A percentile compares a stretch with the other conserved stretches of the same genome.
Evolutionary conservation across 2,888 invertebrate species (phyloP).

Genomic region (Aspidapion aeneum): DNA sequence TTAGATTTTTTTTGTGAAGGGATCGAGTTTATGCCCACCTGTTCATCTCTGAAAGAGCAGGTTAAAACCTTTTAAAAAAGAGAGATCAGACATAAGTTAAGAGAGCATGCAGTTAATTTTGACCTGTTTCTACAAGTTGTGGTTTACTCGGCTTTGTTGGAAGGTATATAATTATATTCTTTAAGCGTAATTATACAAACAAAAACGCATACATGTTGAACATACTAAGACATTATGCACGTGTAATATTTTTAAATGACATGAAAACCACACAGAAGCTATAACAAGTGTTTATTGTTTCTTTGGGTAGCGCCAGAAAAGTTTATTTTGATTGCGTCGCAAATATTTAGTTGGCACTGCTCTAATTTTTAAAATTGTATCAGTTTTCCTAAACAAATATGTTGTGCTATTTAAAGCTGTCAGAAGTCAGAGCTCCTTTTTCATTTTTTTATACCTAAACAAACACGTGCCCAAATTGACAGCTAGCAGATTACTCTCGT

Average conservation of each 20-base stretch:
- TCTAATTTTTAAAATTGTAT: neutral
- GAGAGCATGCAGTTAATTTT: neutral
- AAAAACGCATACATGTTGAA: neutral
- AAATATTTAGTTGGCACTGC: neutral
- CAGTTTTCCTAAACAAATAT: neutral
- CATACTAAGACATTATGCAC: neutral
- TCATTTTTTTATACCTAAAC: neutral
- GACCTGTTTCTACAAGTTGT: neutral
- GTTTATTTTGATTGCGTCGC: neutral
- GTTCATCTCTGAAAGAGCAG: neutral
- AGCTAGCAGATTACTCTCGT: neutral
- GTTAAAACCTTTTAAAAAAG: neutral
- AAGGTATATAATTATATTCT: neutral
- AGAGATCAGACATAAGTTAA: neutral
- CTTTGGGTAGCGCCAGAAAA: neutral
- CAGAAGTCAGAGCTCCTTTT: neutral
- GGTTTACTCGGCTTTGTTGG: neutral
- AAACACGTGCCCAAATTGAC: neutral
- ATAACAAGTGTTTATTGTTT: neutral
- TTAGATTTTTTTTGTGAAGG: neutral
- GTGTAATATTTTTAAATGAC: neutral
- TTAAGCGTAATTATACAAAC: neutral
- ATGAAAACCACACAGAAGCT: neutral
- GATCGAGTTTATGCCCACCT: neutral
- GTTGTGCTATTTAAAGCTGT: neutral